These are phyloP conservation scores for Andrena camellia DNA, from an alignment of 2,888 invertebrate genomes.

Conservation along the genomic window DNA sequence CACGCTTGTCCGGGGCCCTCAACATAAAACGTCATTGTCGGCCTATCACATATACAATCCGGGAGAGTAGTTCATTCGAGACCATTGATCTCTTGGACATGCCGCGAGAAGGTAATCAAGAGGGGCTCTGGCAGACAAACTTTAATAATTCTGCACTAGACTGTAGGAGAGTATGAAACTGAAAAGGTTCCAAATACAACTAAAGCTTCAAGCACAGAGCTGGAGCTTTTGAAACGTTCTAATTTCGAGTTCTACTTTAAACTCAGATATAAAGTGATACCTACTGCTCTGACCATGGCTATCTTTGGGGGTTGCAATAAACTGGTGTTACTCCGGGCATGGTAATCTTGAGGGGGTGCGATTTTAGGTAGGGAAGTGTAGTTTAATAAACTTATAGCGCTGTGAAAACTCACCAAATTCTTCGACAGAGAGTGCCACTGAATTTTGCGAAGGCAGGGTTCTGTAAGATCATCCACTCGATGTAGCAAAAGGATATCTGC, in stretches of 20 bases:
- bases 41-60: background rate
- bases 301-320: too few species aligned
- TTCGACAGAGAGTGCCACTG: background rate
- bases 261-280: too few species aligned
- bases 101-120: too few species aligned
- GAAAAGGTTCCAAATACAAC: background rate
- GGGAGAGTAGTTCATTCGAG: too few species aligned
- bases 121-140: background rate
- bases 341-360: too few species aligned
- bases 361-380: too few species aligned
- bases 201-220: background rate
- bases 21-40: slow-evolving; percentile 26
- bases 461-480: background rate
- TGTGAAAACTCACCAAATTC: background rate
- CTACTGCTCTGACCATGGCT: too few species aligned
- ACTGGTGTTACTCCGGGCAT: too few species aligned
- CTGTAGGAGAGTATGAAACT: background rate
- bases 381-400: too few species aligned
- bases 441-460: background rate
- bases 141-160: background rate
- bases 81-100: too few species aligned
- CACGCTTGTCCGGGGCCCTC: slow-evolving; percentile 55
- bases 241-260: too few species aligned
- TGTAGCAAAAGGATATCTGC: background rate
- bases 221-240: too few species aligned